Base-by-base conservation (phyloP, 2,113 vertebrate species). In the Scartelaos histophorus region DNA sequence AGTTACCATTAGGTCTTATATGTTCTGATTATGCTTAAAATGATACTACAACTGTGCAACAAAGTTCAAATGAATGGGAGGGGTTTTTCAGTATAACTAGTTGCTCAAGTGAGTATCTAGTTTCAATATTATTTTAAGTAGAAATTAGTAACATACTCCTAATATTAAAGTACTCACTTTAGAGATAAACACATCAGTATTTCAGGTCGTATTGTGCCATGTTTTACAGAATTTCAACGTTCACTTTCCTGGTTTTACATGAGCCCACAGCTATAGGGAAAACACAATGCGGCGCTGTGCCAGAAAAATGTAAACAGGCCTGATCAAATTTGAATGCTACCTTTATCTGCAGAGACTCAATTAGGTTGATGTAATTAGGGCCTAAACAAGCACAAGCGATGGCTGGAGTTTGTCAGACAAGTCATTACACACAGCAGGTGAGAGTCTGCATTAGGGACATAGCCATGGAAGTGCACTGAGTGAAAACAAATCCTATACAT, bases 301-400 rank as follows among this genome's bases (percentile, higher is more conserved):
- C 62, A 69, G 82, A 66, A 82, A 85, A 69, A 58, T 80, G 54
- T 83, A 86, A 85, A 89, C 74, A 79, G 49, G 70, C 77, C 71
- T 81, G 74, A 86, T 84, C 77, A 83, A 43, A 21, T 78, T 70
- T 77, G 71, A 82, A 87, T 67, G 70, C 73, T 71, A 19, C 83
- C 54, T 70, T 46, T 60, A 81, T 85, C 83, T 79, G 25, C 62
- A 67, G 71, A 75, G 84, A 87, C 83, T 80, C 73, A 77, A 87
- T 91, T 86, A 89, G 70, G 85, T 74, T 80, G 58, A 85, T 85
- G 88, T 87, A 82, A 90, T 90, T 86, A 88, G 51, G 24, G 58
- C 84, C 66, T 13, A 82, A 80, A 81, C 66, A 75, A 83, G 82
- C 76, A 76, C 56, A 54, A 69, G 35, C 16, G 75, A 86, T 75